Evolutionary conservation across 1,140 invertebrate species (phyloP).

Genomic region (Elymnias hypermnestra): DNA sequence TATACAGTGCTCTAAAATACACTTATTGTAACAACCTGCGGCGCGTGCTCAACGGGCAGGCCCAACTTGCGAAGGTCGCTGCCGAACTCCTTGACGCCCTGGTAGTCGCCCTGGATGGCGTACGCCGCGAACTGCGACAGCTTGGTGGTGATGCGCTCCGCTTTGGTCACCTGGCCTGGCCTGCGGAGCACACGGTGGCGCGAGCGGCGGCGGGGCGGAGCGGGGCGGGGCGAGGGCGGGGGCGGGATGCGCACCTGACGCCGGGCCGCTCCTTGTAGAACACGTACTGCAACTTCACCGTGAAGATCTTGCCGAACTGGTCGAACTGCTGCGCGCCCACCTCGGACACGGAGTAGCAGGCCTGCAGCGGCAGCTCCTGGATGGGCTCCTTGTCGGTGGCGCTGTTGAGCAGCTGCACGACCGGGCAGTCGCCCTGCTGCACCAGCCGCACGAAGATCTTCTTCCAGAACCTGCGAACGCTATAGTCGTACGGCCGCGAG

Average conservation of each 20-base stretch:
- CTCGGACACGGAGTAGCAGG: conserved; percentile 94
- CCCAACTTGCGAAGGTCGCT: conserved; percentile 95
- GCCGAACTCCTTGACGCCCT: conserved; percentile 94
- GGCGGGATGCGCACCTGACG: conserved; percentile 82
- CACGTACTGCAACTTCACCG: conserved; percentile 97
- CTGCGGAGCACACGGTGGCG: conserved; percentile 61
- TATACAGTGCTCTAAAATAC: too few species aligned
- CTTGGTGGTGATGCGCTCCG: conserved; percentile 92
- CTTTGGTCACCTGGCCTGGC: conserved; percentile 96
- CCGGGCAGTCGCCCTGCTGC: conserved; percentile 87
- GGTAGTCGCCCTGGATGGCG: conserved; percentile 94
- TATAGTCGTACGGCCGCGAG: too few species aligned
- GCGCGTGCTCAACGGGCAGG: conserved; percentile 97
- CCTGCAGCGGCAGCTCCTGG: conserved; percentile 94
- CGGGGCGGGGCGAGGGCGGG: too few species aligned
- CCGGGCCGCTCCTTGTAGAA: conserved; percentile 99
- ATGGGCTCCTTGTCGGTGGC: conserved; percentile 93
- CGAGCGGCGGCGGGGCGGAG: too few species aligned
- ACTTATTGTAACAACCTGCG: too few species aligned
- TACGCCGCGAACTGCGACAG: conserved; percentile 95
- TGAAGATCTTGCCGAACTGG: conserved; percentile 99
- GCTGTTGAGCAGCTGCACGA: conserved; percentile 90
- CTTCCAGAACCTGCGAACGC: conserved; percentile 99
- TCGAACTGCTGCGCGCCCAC: conserved; percentile 98
- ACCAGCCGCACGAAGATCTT: conserved; percentile 93